Evolutionary conservation across 2,888 invertebrate genomes (phyloP), one percentile per base, ranked within the genome.

Genomic region (Leptopilina syphax): DNA sequence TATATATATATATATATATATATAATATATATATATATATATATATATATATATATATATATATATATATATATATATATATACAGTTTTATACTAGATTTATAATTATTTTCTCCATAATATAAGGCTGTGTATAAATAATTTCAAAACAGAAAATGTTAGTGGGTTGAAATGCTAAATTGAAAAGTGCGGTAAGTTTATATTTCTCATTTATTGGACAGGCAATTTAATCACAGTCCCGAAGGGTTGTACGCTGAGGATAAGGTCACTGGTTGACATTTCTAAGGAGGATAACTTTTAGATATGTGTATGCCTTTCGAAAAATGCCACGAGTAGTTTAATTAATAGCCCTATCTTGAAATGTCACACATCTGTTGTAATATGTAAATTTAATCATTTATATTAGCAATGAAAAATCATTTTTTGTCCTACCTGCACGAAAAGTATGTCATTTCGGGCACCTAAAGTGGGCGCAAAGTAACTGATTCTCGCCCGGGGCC

Each of bases 241-340:
- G 78, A 76, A 79, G 81, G 81, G 80, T 80, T 81, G 76, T 63
- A 0, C 10, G 47, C 44, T 24, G 54, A 77, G 63, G 80, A 83
- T 79, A 84, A 84, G 84, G 84, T 84, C 83, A 83, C 9, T 57
- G 63, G 7, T 80, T 84, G 84, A 78, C 84, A 84, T 84, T 84
- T 84, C 57, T 50, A 60, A 66, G 65, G 24, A 65, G 60, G 57
- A 50, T 67, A 80, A 80, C 77, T 79, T 81, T 44, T 78, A 81
- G 70, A 76, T 82, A 77, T 80, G 81, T 24, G 80, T 80, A 83
- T 27, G 27, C 80, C 76, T 79, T 67, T 80, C 79, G 80, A 84
- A 84, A 84, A 84, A 84, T 83, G 84, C 79, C 84, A 83, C 57
- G 67, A 73, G 79, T 81, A 79, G 63, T 81, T 84, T 84, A 84